Evolutionary conservation across 2,113 vertebrate species (phyloP).

Genomic region (Seriola quinqueradiata): DNA sequence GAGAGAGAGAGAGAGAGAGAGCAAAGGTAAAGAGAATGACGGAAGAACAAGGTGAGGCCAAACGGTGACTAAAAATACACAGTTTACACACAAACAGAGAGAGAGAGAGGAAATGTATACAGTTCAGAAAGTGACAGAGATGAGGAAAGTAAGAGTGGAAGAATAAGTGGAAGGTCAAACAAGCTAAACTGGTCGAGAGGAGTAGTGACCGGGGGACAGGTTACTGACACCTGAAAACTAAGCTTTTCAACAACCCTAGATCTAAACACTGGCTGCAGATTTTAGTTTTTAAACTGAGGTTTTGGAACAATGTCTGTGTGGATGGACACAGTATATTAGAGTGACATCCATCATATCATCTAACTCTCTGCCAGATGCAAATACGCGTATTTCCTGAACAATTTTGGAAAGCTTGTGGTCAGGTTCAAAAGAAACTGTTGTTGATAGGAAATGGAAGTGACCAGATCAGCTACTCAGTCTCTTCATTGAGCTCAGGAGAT

Average conservation of each 20-base stretch:
- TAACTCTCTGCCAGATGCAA: too few relatives aligned
- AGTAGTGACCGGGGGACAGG: neutral
- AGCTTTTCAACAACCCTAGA: slow-evolving; percentile 7
- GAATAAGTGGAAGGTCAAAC: slow-evolving; percentile 18
- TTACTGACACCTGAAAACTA: slow-evolving; percentile 11
- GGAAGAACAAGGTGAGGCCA: slow-evolving; percentile 60
- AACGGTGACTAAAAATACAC: slow-evolving; percentile 72
- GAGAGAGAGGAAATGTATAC: slow-evolving; percentile 46
- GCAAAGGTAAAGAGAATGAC: slow-evolving; percentile 56
- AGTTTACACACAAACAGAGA: slow-evolving; percentile 66
- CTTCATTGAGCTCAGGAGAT: neutral
- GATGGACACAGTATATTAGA: too few relatives aligned
- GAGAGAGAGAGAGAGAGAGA: slow-evolving; percentile 61
- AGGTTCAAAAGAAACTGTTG: too few relatives aligned
- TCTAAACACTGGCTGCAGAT: neutral
- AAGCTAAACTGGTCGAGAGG: neutral
- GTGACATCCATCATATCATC: too few relatives aligned
- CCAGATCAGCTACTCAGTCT: too few relatives aligned
- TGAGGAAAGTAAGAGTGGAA: slow-evolving; percentile 23
- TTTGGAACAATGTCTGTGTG: too few relatives aligned
- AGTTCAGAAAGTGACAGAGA: slow-evolving; percentile 46
- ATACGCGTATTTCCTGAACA: too few relatives aligned
- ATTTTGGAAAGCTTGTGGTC: too few relatives aligned
- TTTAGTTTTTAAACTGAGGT: too few relatives aligned
- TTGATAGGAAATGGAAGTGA: too few relatives aligned